Evolutionary conservation across 92 coral and sea anemone species (phyloP), one percentile per base, ranked within the genome.

Genomic region (Zoanthus sociatus): DNA sequence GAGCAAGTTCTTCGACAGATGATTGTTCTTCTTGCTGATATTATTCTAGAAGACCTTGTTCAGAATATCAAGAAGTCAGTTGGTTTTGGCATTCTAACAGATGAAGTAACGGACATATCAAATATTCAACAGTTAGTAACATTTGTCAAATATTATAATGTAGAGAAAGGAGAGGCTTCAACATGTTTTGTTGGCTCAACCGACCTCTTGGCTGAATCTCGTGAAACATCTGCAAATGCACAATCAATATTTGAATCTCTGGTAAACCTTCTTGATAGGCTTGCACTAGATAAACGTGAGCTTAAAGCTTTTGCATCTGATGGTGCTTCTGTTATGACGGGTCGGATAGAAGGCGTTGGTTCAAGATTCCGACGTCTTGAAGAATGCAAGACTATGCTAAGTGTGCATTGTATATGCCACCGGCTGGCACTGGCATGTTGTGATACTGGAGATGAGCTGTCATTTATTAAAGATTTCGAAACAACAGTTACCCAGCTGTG

Each of bases 301-400:
- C 73, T 82, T 37, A 63, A 66, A 63, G 86, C 76, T 73, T 82
- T 82, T 82, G 86, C 77, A 26, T 66, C 76, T 73, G 86, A 82
- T 82, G 86, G 86, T 48, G 86, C 86, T 30, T 66, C 76, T 63
- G 86, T 67, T 48, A 82, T 82, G 86, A 82, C 86, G 68, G 86
- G 76, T 20, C 64, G 77, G 42, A 82, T 30, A 37, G 48, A 73
- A 55, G 86, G 86, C 18, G 86, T 82, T 21, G 86, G 74, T 82
- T 72, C 86, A 82, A 82, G 68, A 63, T 44, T 82, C 21, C 71
- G 73, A 56, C 18, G 54, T 9, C 50, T 82, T 51, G 37, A 82
- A 63, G 86, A 58, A 55, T 82, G 86, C 86, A 48, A 82, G 68
- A 82, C 86, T 73, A 82, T 66, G 86, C 51, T 82, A 63, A 66